These are phyloP conservation scores for Lonchura striata DNA, from an alignment of 2,113 vertebrate genomes.

Conservation along the genomic window DNA sequence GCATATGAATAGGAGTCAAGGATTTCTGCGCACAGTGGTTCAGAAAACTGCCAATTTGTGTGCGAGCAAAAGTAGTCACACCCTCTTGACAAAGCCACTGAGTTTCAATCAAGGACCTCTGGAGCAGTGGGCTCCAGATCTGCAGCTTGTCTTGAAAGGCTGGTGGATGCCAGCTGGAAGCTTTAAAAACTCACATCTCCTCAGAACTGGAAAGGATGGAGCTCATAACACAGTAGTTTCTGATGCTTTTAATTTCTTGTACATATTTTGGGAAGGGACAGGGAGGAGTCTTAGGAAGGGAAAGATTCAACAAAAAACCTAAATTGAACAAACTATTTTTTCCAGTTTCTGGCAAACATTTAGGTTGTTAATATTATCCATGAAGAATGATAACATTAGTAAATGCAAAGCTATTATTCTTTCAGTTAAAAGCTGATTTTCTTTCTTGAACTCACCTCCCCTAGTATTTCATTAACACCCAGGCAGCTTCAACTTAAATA, in stretches of 20 bases:
- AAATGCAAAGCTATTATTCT: neutral
- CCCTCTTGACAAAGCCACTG: neutral
- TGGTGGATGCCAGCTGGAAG: conserved; percentile 24
- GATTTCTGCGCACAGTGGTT: neutral
- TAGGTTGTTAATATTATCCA: neutral
- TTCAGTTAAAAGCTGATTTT: neutral
- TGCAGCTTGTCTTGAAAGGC: conserved; percentile 2
- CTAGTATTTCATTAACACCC: neutral
- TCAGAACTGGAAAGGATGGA: neutral
- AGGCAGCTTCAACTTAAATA: neutral
- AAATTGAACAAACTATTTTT: neutral
- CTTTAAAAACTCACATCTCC: neutral
- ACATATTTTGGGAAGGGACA: neutral
- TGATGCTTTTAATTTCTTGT: neutral
- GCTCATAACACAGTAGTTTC: neutral
- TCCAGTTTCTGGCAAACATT: neutral
- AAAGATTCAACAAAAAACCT: neutral
- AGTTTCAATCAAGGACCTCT: neutral
- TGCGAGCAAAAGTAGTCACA: conserved; percentile 16
- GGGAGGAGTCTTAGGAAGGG: neutral
- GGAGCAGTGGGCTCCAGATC: neutral
- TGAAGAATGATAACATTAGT: neutral
- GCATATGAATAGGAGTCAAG: conserved; percentile 49
- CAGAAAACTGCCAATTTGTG: conserved; percentile 27
- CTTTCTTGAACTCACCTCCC: neutral